Conservation (phyloP, 1,140 invertebrate genomes). For the Mya arenaria region DNA sequence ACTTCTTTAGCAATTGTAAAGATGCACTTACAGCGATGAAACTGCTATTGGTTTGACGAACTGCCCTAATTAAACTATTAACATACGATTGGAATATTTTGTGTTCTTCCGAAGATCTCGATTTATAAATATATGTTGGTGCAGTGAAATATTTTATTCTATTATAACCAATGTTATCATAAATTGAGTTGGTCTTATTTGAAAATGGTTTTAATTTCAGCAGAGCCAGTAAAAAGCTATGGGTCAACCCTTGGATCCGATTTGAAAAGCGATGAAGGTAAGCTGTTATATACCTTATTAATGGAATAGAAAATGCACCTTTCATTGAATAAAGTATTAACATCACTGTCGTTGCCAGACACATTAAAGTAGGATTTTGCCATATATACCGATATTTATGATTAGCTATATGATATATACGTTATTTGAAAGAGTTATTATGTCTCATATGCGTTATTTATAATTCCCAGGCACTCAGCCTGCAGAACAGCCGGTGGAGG, state of each 20-base stretch:
- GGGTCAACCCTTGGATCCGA: constrained; percentile 29
- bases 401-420: background rate
- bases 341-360: background rate
- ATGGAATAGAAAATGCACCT: background rate
- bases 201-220: background rate
- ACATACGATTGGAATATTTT: background rate
- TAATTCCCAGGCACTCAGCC: background rate
- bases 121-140: background rate
- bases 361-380: background rate
- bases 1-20: background rate
- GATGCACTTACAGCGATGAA: no score
- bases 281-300: background rate
- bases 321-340: background rate
- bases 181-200: background rate
- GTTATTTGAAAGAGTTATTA: background rate
- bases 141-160: background rate
- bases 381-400: background rate
- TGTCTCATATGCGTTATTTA: background rate
- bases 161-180: background rate
- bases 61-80: background rate
- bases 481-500: background rate
- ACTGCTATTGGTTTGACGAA: background rate
- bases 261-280: constrained; percentile 41
- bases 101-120: background rate
- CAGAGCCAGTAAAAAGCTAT: constrained; percentile 11